Percentiles rank a stretch among this genome's conserved stretches.
Evolutionary conservation across 2,113 vertebrate genomes (phyloP).

Genomic region (Emydocephalus ijimae): DNA sequence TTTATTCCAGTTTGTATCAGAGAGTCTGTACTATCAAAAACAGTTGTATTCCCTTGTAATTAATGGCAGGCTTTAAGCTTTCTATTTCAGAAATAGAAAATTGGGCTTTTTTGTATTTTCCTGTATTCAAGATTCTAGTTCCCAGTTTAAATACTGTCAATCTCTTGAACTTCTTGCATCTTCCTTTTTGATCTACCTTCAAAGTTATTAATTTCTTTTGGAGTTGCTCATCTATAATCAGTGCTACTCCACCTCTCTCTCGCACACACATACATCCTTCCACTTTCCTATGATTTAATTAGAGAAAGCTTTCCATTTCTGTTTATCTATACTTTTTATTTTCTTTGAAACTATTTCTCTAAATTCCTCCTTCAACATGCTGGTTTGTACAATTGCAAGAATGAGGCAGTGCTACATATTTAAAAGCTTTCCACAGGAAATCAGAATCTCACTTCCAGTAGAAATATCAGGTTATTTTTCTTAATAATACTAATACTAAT

Average conservation of each 20-base stretch:
- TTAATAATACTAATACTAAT: neutral
- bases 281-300: neutral
- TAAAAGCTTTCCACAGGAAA: neutral
- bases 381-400: neutral
- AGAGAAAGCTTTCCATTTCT: neutral
- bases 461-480: neutral
- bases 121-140: neutral
- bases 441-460: neutral
- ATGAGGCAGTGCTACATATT: neutral
- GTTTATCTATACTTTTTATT: neutral
- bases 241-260: neutral
- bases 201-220: neutral
- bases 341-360: neutral
- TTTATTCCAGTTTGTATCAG: neutral
- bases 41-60: neutral
- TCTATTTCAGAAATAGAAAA: rapidly evolving
- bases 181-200: neutral
- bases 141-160: neutral
- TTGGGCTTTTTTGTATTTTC: too few species aligned
- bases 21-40: slow-evolving; percentile 8
- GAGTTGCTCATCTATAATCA: neutral
- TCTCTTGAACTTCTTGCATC: neutral
- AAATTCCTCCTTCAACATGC: neutral
- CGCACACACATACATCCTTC: neutral
- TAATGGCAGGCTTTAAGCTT: neutral